These are phyloP conservation scores for Onthophagus taurus DNA, from an alignment of 1,140 invertebrate genomes.

Conservation along the genomic window DNA sequence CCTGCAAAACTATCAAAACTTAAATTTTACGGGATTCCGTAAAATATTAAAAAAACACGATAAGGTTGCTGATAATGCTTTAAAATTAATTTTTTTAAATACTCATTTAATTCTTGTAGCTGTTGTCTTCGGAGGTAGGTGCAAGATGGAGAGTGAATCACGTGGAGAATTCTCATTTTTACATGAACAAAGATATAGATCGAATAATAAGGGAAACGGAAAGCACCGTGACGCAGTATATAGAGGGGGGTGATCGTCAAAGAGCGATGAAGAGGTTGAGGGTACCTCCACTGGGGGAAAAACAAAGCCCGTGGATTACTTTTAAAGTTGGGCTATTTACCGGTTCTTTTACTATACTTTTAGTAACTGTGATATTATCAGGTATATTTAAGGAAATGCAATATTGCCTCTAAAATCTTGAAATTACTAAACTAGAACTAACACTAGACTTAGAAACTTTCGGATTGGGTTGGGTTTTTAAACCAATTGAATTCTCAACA, in stretches of 20 bases:
- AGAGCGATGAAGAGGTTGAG: constrained; percentile 79
- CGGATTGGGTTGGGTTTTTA: too few relatives aligned
- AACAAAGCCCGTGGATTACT: constrained; percentile 73
- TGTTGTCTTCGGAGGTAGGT: constrained; percentile 49
- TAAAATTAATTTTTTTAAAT: background rate
- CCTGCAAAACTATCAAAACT: constrained; percentile 61
- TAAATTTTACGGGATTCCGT: constrained; percentile 86
- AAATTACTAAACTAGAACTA: too few relatives aligned
- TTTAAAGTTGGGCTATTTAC: constrained; percentile 77
- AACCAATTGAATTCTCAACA: too few relatives aligned
- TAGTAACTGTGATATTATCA: constrained; percentile 62
- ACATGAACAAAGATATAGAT: constrained; percentile 81
- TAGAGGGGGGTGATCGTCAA: constrained; percentile 75
- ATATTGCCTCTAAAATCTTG: too few relatives aligned
- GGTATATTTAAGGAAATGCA: constrained; percentile 45
- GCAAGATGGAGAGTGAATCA: constrained; percentile 66
- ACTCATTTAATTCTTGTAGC: constrained; percentile 30
- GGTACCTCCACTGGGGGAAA: constrained; percentile 78
- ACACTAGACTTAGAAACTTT: too few relatives aligned
- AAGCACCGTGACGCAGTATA: constrained; percentile 65
- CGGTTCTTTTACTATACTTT: constrained; percentile 70
- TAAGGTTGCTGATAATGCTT: constrained; percentile 49
- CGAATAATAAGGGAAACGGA: constrained; percentile 79
- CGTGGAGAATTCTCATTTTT: constrained; percentile 76
- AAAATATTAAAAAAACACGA: constrained; percentile 94